Evolutionary conservation across 2,888 invertebrate genomes (phyloP), one percentile per base, ranked within the genome.

Genomic region (Chrysolina haemoptera): DNA sequence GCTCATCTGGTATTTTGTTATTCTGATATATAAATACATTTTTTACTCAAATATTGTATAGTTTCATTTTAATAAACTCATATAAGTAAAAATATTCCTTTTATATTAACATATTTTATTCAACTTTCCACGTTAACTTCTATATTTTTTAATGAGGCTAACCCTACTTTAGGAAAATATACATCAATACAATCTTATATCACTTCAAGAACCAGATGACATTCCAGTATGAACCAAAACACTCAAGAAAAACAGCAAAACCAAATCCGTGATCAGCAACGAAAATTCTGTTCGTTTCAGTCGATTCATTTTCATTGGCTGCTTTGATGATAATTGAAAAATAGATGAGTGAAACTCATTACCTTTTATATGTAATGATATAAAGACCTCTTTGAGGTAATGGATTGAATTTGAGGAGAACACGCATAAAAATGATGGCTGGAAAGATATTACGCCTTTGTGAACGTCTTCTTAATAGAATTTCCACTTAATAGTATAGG

Each of bases 311-410:
- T 63, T 43, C 8, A 64, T 41, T 43, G 40, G 18, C 46, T 20
- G 46, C 65, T 65, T 48, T 65, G 65, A 46, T n/a, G 48, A 65
- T 65, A 65, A 65, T 65, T 65, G 65, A 48, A 65, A 46, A 65
- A 65, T 65, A 46, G 46, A 65, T 27, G 65, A 40, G 48, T 46
- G 18, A 41, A 65, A 65, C 46, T 18, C 46, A 65, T 65, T 14
- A 65, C 22, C 22, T 27, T 65, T 46, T 63, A 35, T 35, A 59
- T 59, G 59, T n/a, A 6, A 59, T n/a, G 22, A 22, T 27, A 27
- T 27, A 59, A 59, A 59, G n/a, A 27, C 59, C 59, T 59, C 27
- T 59, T 35, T 59, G 59, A 59, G 59, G 59, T 59, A 59, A 59
- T 59, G 16, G 59, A 59, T 59, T 27, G 59, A 59, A 59, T 59